Conservation (phyloP, 1,140 invertebrate genomes). For the Sesamia nonagrioides region DNA sequence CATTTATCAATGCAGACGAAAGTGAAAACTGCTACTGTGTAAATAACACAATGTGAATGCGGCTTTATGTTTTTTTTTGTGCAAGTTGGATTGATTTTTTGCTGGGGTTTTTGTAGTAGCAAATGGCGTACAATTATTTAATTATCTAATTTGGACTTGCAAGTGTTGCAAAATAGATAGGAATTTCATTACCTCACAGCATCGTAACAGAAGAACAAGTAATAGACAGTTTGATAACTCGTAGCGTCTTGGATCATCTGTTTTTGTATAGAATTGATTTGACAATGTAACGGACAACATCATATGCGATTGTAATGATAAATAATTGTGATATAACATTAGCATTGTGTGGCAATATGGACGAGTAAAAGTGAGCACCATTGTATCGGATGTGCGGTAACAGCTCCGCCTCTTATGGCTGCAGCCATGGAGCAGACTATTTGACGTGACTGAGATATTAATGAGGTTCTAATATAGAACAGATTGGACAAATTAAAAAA, state of each 20-base stretch:
- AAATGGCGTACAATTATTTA: slow-evolving; percentile 27
- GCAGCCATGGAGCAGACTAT: slow-evolving; percentile 1
- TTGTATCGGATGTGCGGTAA: slow-evolving; percentile 55
- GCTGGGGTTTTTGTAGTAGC: background rate
- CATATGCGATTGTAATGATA: slow-evolving; percentile 3
- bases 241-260: background rate
- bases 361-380: slow-evolving; percentile 56
- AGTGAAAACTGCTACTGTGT: slow-evolving; percentile 77
- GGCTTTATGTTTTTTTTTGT: slow-evolving; percentile 37
- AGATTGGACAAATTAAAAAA: background rate
- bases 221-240: background rate
- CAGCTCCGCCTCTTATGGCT: slow-evolving; percentile 46
- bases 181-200: slow-evolving; percentile 2
- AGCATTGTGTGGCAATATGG: slow-evolving; percentile 56
- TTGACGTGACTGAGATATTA: slow-evolving; percentile 33
- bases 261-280: background rate
- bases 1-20: slow-evolving; percentile 76
- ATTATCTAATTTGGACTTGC: slow-evolving; percentile 3
- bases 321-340: slow-evolving; percentile 55
- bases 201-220: background rate
- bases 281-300: slow-evolving; percentile 5
- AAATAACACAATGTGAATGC: slow-evolving; percentile 45
- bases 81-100: slow-evolving; percentile 25
- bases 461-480: background rate
- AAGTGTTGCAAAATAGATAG: slow-evolving; percentile 18